Conservation (phyloP, 2,888 invertebrate genomes). For the Phytoseiulus persimilis region DNA sequence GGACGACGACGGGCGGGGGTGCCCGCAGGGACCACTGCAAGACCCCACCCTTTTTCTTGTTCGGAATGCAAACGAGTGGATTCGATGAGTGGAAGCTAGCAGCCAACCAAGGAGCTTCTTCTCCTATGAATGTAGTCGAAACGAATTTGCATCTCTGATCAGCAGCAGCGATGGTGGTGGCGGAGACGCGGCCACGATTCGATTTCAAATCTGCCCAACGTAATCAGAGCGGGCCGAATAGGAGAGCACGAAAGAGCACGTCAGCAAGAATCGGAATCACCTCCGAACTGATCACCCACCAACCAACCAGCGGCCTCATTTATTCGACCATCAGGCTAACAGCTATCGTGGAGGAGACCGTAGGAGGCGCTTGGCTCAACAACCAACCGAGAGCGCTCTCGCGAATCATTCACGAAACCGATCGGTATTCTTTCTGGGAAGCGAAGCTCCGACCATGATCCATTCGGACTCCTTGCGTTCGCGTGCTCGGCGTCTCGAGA, state of each 20-base stretch:
- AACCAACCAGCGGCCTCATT: background rate
- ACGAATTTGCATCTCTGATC: conserved; percentile 37
- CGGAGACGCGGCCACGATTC: conserved; percentile 12
- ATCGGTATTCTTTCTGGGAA: background rate
- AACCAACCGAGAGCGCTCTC: background rate
- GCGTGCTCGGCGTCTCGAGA: too few species aligned
- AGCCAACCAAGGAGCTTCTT: background rate
- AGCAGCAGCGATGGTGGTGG: background rate
- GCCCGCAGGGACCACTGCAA: conserved; percentile 16
- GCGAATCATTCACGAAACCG: background rate
- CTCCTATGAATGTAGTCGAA: background rate
- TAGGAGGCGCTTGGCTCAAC: background rate
- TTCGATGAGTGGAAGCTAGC: conserved; percentile 28
- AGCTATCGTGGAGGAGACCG: background rate
- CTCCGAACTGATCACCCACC: background rate
- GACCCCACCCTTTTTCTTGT: conserved; percentile 38
- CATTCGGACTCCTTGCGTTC: too few species aligned
- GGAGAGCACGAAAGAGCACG: background rate
- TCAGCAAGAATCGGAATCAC: background rate
- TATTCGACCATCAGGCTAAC: conserved; percentile 5
- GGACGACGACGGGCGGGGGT: conserved; percentile 8
- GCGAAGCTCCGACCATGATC: background rate
- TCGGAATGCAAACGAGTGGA: conserved; percentile 39
- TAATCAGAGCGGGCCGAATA: background rate
- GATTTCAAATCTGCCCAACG: conserved; percentile 5